phyloP scores from a whole-genome alignment of 1,140 invertebrate genomes.

The Xylocopa sonorina region DNA sequence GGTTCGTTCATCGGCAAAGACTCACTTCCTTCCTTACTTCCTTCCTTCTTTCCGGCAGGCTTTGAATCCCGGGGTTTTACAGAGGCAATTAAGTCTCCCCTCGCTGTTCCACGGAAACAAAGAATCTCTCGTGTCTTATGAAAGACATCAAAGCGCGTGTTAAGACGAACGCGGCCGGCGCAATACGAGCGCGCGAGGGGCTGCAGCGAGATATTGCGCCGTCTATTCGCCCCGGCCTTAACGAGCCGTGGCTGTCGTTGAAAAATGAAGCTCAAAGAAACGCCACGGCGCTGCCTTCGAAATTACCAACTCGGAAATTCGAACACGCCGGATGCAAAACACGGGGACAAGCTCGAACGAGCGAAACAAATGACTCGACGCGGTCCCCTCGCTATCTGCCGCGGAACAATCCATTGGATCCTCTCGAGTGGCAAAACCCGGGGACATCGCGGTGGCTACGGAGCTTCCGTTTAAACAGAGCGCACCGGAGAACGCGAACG shows the following conservation, averaged over 20 bases:
- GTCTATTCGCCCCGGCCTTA: not conserved
- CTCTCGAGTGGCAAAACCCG: slow-evolving; percentile 55
- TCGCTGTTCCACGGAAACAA: not conserved
- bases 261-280: slow-evolving; percentile 34
- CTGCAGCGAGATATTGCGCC: slow-evolving; percentile 23
- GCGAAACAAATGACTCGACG: slow-evolving; percentile 23
- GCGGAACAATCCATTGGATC: slow-evolving; percentile 11
- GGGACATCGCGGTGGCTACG: slow-evolving; percentile 20
- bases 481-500: slow-evolving; percentile 31
- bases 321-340: not conserved
- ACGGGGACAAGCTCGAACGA: slow-evolving; percentile 2
- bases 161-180: not conserved
- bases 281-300: not conserved
- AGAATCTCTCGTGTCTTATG: not conserved
- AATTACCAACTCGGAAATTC: not conserved
- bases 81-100: slow-evolving; percentile 2
- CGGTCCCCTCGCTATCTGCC: slow-evolving; percentile 1
- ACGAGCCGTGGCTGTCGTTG: slow-evolving; percentile 8
- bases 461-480: slow-evolving; percentile 37
- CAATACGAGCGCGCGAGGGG: slow-evolving; percentile 1
- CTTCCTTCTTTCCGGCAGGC: not conserved
- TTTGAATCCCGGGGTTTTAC: slow-evolving; percentile 1
- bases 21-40: too few species aligned
- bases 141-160: slow-evolving; percentile 30
- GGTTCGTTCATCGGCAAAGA: slow-evolving; percentile 1